Evolutionary conservation across 2,888 invertebrate genomes (phyloP).

Genomic region (Chorisops tibialis): DNA sequence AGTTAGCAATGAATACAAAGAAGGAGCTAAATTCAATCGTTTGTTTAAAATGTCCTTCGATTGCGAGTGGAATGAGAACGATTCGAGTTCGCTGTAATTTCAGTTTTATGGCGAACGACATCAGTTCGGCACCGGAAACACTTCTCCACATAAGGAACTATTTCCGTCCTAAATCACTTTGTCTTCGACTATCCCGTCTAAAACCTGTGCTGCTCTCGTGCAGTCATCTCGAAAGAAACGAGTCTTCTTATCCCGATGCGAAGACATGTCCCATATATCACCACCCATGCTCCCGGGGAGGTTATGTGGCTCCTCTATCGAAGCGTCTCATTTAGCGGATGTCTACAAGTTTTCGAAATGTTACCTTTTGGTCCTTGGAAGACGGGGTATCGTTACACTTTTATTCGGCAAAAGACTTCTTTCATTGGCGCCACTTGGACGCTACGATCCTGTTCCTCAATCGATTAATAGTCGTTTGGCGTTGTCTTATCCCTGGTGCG

Average conservation of each 20-base stretch:
- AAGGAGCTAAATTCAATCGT: too few species aligned
- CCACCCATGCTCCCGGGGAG: not conserved
- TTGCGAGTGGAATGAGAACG: too few species aligned
- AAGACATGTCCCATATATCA: conserved; percentile 7
- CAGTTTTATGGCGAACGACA: too few species aligned
- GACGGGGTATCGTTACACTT: conserved; percentile 13
- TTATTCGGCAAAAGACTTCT: conserved; percentile 26
- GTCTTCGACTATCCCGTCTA: not conserved
- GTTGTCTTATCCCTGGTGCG: conserved; percentile 27
- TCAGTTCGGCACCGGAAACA: conserved; percentile 22
- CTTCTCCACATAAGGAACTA: conserved; percentile 29
- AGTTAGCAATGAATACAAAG: too few species aligned
- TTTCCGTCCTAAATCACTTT: conserved; percentile 31
- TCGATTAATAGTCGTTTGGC: conserved; percentile 37
- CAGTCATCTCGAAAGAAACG: too few species aligned
- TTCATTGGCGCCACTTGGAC: conserved; percentile 40
- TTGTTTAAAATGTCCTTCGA: too few species aligned
- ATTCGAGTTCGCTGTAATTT: too few species aligned
- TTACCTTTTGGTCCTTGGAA: conserved; percentile 28
- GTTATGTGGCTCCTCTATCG: conserved; percentile 21
- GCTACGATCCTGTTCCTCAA: conserved; percentile 35
- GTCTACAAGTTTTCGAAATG: conserved; percentile 39
- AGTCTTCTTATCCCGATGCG: too few species aligned
- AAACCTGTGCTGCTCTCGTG: too few species aligned
- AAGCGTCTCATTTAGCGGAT: conserved; percentile 39